phyloP scores from a whole-genome alignment of 2,113 vertebrate genomes.

The Anser cygnoides region DNA sequence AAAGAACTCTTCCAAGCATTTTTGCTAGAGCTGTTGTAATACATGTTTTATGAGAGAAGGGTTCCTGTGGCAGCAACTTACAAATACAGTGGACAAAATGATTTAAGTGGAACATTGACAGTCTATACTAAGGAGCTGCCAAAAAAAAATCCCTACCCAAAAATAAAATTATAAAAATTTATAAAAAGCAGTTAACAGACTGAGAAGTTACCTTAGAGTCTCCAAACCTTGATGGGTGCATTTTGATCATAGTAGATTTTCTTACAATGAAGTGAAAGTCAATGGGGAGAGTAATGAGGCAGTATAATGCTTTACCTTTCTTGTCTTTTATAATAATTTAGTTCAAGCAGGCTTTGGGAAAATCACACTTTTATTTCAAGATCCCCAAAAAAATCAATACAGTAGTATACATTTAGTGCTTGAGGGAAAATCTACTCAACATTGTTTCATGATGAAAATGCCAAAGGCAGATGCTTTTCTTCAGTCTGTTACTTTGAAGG shows the following conservation, averaged over 20 bases:
- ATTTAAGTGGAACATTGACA: neutral
- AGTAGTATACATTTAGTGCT: slow-evolving; percentile 49
- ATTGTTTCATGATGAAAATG: slow-evolving; percentile 55
- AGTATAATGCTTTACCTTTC: neutral
- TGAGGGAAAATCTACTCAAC: slow-evolving; percentile 58
- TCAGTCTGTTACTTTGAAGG: slow-evolving; percentile 26
- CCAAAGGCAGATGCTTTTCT: slow-evolving; percentile 48
- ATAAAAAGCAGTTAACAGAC: neutral
- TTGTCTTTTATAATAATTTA: slow-evolving; percentile 49
- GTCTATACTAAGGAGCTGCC: neutral
- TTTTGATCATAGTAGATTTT: slow-evolving; percentile 13
- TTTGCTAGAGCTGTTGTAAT: neutral
- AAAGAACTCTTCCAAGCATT: neutral
- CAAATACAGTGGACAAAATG: neutral
- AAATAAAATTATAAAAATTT: neutral
- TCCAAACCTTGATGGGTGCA: neutral
- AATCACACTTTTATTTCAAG: slow-evolving; percentile 58
- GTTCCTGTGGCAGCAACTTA: neutral
- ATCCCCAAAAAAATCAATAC: slow-evolving; percentile 60
- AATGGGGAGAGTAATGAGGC: slow-evolving; percentile 43
- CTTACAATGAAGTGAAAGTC: slow-evolving; percentile 15
- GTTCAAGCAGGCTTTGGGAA: slow-evolving; percentile 55
- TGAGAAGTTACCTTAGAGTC: neutral
- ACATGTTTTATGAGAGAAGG: neutral
- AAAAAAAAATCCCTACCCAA: neutral